Percentiles rank a stretch among this genome's conserved stretches.
phyloP scores from a whole-genome alignment of 2,113 vertebrate species.

The Ptilonorhynchus violaceus region DNA sequence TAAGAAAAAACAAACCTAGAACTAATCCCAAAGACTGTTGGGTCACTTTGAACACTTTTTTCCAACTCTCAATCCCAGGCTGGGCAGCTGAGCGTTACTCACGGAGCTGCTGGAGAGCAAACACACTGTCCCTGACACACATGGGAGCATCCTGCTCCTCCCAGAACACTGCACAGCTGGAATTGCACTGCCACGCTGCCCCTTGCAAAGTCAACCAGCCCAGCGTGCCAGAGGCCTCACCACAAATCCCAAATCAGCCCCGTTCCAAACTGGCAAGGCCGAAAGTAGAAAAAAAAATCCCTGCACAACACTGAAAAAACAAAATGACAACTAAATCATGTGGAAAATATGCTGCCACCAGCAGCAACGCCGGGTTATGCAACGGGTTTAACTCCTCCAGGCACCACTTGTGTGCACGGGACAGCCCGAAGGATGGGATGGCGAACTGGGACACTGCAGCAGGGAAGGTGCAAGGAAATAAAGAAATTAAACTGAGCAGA shows the following conservation, averaged over 20 bases:
- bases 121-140: fast-evolving
- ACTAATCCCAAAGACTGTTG: not conserved
- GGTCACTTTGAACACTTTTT: not conserved
- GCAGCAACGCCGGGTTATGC: not conserved
- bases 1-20: not conserved
- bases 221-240: fast-evolving
- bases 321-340: not conserved
- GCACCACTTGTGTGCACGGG: fast-evolving
- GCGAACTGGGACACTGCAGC: not conserved
- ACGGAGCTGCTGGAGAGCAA: not conserved
- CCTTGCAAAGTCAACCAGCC: not conserved
- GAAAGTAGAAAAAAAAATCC: not conserved
- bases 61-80: not conserved
- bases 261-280: not conserved
- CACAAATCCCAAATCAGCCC: not conserved
- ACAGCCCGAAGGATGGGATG: fast-evolving
- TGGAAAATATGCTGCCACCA: not conserved
- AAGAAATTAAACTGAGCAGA: not conserved
- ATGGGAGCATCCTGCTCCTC: not conserved
- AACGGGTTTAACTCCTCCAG: not conserved
- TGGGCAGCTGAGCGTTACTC: not conserved
- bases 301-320: not conserved
- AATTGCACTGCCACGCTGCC: not conserved
- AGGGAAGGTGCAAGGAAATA: not conserved
- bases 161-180: not conserved